Base-by-base conservation (phyloP, 2,888 invertebrate genomes). In the Noctua janthina region DNA sequence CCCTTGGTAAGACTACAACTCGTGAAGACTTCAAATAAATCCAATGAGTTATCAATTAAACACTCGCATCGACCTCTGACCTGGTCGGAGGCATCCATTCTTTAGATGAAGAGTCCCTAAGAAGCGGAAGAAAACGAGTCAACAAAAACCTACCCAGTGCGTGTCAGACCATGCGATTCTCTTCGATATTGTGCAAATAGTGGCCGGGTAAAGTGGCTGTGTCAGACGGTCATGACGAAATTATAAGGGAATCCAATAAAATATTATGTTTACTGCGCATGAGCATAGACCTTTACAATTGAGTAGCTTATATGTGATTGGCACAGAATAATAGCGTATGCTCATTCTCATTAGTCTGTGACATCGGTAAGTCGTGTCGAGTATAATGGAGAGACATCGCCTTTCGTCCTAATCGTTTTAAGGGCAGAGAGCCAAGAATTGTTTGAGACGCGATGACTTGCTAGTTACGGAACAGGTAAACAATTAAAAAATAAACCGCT, bases 401-500 rank as follows among this genome's bases (percentile, higher is more conserved):
- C 15, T 49, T 67, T 78, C 56, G 17, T 66, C 35, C 20, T 56
- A 56, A 67, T 56, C n/a, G 56, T 46, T 68, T 17, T 59, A 29
- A 51, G 15, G 68, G 43, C 78, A 68, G 23, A 35, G 4, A 43
- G 78, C 78, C 79, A 79, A 79, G 29, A 79, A 68, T n/a, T 13
- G 15, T n/a, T n/a, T 20, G 29, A 66, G n/a, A 54, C 1, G 10
- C 29, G 64, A 78, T 67, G 49, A 68, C 67, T 68, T 29, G 49
- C 29, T 54, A 3, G 8, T 35, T 7, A 35, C 35, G 29, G 35
- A 64, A 64, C 20, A 17, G 13, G 13, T n/a, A n/a, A 56, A n/a
- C 1, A n/a, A 23, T n/a, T 23, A 23, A 29, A 51, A 7, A 56
- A 74, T 35, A 43, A 35, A 76, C 46, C 59, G 20, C 35, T 49